These are phyloP conservation scores for Apodemia hepburni DNA, from an alignment of 2,888 invertebrate genomes.

Conservation along the genomic window DNA sequence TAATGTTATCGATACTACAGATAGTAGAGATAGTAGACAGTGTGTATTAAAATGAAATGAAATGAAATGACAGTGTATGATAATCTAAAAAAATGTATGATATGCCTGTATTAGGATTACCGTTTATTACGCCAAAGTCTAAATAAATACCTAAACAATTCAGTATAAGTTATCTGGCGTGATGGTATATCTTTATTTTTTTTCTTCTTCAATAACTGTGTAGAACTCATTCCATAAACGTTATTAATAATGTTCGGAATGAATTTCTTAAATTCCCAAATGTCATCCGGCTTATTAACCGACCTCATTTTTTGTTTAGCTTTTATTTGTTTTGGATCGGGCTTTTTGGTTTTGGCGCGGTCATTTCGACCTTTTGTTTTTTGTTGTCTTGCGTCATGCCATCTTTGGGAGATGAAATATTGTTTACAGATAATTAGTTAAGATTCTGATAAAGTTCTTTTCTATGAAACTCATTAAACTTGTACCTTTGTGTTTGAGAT, in stretches of 20 bases:
- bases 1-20: no score
- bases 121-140: no score
- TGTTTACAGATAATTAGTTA: constrained; percentile 76
- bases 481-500: constrained; percentile 10
- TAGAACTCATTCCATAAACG: constrained; percentile 57
- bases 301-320: constrained; percentile 72
- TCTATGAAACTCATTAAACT: constrained; percentile 44
- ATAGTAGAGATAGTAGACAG: no score
- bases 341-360: constrained; percentile 77
- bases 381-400: constrained; percentile 73
- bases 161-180: no score
- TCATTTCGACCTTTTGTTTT: constrained; percentile 72
- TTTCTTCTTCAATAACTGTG: no score
- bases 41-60: no score
- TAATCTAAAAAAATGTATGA: no score
- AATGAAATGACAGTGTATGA: no score
- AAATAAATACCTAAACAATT: no score
- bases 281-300: constrained; percentile 80
- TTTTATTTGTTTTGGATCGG: constrained; percentile 73
- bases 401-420: constrained; percentile 70
- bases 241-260: constrained; percentile 74
- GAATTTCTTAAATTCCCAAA: constrained; percentile 77
- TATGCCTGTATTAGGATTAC: no score
- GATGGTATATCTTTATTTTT: no score
- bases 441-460: constrained; percentile 56